Base-by-base conservation (phyloP, 2,797 vertebrate genomes). In the Chelon auratus region DNA sequence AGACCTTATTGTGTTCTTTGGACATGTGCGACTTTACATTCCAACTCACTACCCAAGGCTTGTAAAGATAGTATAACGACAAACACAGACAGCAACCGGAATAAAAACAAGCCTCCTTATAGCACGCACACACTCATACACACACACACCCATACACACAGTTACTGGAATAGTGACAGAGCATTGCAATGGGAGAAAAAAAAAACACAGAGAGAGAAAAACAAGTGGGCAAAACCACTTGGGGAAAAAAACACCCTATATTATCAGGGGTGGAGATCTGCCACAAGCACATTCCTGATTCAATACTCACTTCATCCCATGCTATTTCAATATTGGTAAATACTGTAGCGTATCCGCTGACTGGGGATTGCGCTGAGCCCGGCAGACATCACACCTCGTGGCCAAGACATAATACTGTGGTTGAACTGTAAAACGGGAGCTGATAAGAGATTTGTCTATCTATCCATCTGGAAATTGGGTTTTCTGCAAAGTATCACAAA, bases 191-290 rank as follows among this genome's bases (percentile, higher is more conserved):
- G 67, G 50, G 68, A 84, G 75, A 72, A 81, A 83, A 68, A 69
- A 77, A 36, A 62, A 60, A 30, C 4, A 0, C 18, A 77, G 12
- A 36, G 22, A 62, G 75, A 87, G 86, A 90, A 91, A 91, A 92
- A 90, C 89, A 94, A 91, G 86, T 84, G 83, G 87, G 88, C 75
- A 90, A 92, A 92, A 92, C 87, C 83, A 80, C 90, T 91, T 80
- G 66, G 81, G 85, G 81, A 88, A 83, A 90, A 88, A 89, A 91
- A 92, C 88, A 91, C 86, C 87, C 84, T 82, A 87, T 76, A 90
- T 90, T 93, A 94, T 94, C 92, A 91, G 82, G 86, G 88, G 78
- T 82, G 88, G 87, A 90, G 88, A 92, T 94, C 90, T 91, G 87
- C 90, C 89, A 86, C 89, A 85, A 82, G 78, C 76, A 76, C 89